Evolutionary conservation across 1,140 invertebrate genomes (phyloP).

Genomic region (Sitophilus oryzae): DNA sequence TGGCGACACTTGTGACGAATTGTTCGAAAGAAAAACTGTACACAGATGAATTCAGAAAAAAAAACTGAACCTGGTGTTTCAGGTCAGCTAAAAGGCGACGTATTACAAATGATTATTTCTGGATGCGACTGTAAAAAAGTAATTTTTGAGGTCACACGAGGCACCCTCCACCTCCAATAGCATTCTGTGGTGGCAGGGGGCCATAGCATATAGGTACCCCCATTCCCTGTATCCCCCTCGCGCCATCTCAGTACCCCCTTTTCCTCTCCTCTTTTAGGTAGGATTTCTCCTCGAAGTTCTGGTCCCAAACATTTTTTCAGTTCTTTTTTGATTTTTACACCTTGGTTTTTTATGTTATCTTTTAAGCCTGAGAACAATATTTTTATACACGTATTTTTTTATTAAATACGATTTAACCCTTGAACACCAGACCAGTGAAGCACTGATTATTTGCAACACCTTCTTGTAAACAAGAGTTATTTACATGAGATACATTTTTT

Average conservation of each 20-base stretch:
- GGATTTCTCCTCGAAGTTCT: too few relatives aligned
- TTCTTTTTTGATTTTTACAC: too few relatives aligned
- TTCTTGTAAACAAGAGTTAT: too few relatives aligned
- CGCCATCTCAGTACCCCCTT: background rate
- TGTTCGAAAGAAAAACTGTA: conserved; percentile 40
- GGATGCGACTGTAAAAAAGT: conserved; percentile 45
- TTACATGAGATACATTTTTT: too few relatives aligned
- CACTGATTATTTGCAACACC: too few relatives aligned
- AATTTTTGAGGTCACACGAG: conserved; percentile 46
- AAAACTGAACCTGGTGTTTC: conserved; percentile 31
- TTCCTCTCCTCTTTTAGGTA: conserved; percentile 36
- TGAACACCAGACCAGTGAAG: too few relatives aligned
- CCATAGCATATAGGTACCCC: conserved; percentile 34
- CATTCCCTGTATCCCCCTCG: background rate
- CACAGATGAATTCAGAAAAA: conserved; percentile 45
- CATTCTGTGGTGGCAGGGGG: conserved; percentile 19
- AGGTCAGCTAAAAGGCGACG: too few relatives aligned
- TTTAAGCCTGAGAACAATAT: too few relatives aligned
- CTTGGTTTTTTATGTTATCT: too few relatives aligned
- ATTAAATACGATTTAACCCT: too few relatives aligned
- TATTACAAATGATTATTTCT: conserved; percentile 41
- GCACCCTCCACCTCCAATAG: conserved; percentile 27
- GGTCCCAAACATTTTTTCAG: too few relatives aligned
- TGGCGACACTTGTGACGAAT: conserved; percentile 31
- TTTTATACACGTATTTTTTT: too few relatives aligned